phyloP scores from a whole-genome alignment of 1,140 invertebrate genomes.

The Bombus sibiricus region DNA sequence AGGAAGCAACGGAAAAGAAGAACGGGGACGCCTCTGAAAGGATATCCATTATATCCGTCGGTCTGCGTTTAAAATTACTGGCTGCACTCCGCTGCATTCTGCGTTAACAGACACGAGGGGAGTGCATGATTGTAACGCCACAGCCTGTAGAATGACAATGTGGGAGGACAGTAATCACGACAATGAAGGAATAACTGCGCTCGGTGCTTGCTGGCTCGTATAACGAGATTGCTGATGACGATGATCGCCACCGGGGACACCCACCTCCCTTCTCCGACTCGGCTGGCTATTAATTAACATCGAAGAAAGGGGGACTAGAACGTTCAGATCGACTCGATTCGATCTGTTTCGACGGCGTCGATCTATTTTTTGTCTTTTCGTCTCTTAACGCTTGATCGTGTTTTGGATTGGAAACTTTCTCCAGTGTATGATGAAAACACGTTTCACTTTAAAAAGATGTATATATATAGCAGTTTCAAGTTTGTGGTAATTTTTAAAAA shows the following conservation, averaged over 20 bases:
- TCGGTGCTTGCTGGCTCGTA: conserved; percentile 26
- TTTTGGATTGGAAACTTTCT: background rate
- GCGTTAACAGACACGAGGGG: conserved; percentile 3
- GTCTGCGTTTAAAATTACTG: conserved; percentile 40
- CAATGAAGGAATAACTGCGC: conserved; percentile 67
- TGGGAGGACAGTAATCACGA: conserved; percentile 64
- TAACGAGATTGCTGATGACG: conserved; percentile 64
- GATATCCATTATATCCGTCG: conserved; percentile 39
- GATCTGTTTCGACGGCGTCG: background rate
- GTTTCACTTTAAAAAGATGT: too few species aligned
- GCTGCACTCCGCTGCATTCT: background rate
- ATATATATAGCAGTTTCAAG: too few species aligned
- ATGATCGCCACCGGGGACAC: conserved; percentile 41
- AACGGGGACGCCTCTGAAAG: conserved; percentile 21
- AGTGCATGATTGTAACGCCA: conserved; percentile 48
- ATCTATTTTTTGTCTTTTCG: background rate
- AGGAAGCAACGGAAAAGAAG: background rate
- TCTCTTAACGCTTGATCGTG: too few species aligned
- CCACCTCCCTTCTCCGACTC: background rate
- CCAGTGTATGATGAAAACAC: too few species aligned
- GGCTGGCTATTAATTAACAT: conserved; percentile 26
- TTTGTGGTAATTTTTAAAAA: too few species aligned
- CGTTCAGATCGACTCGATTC: background rate
- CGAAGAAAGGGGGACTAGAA: background rate
- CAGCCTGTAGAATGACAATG: conserved; percentile 29